Percentiles rank a stretch among this genome's conserved stretches.
phyloP scores from a whole-genome alignment of 2,888 invertebrate species.

The Nipponacmea schrenckii region DNA sequence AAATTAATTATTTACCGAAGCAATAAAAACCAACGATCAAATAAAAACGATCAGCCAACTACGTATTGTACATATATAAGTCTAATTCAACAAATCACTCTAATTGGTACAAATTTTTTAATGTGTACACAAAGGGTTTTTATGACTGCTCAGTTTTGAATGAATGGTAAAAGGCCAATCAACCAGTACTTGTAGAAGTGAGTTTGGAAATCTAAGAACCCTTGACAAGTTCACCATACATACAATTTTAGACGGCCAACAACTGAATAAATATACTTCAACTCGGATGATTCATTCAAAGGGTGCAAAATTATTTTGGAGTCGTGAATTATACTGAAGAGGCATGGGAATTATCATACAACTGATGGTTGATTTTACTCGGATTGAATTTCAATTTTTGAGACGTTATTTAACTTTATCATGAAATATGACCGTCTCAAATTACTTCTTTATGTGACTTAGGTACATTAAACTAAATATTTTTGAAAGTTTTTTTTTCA shows the following conservation, averaged over 20 bases:
- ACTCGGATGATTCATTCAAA: conserved; percentile 1
- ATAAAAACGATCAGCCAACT: neutral
- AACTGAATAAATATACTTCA: conserved; percentile 6
- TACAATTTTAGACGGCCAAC: neutral
- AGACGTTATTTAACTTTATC: too few relatives aligned
- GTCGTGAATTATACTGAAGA: neutral
- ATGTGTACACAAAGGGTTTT: neutral
- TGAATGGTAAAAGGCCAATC: neutral
- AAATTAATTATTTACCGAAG: too few relatives aligned
- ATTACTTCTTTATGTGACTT: too few relatives aligned
- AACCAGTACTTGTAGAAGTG: neutral
- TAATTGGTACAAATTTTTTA: conserved; percentile 1
- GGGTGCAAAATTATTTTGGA: conserved; percentile 1
- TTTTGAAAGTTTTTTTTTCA: too few relatives aligned
- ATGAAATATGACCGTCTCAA: too few relatives aligned
- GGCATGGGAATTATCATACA: neutral
- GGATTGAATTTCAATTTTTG: neutral
- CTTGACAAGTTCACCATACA: conserved; percentile 1
- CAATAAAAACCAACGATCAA: too few relatives aligned
- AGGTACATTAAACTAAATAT: too few relatives aligned
- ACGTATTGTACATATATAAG: neutral
- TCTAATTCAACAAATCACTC: neutral
- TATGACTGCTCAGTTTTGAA: neutral
- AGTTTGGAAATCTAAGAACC: neutral
- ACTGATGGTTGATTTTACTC: neutral